Evolutionary conservation across 2,888 invertebrate species (phyloP).

Genomic region (Mythimna lalbum): DNA sequence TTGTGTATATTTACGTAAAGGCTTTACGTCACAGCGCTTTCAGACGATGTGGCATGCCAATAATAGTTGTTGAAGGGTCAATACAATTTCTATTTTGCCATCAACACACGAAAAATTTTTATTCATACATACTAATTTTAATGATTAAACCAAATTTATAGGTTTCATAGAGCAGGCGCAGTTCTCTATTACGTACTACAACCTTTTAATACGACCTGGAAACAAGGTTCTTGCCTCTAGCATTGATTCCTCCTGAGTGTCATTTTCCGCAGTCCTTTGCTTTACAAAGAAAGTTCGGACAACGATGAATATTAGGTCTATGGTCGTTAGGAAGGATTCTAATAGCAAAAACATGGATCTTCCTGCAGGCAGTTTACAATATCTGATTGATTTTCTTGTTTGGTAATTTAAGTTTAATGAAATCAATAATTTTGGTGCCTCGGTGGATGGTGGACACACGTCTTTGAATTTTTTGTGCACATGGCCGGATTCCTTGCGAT

Average conservation of each 20-base stretch:
- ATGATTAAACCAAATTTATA: constrained; percentile 1
- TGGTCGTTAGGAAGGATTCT: not conserved
- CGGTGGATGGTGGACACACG: too few relatives aligned
- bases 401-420: too few relatives aligned
- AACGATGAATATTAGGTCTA: not conserved
- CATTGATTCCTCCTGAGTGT: too few relatives aligned
- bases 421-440: too few relatives aligned
- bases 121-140: not conserved
- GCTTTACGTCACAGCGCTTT: constrained; percentile 61
- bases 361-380: too few relatives aligned
- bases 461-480: too few relatives aligned
- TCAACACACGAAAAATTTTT: not conserved
- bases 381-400: too few relatives aligned
- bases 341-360: not conserved
- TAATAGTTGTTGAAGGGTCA: constrained; percentile 20
- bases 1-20: constrained; percentile 65
- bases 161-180: not conserved
- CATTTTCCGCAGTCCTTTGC: not conserved
- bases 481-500: too few relatives aligned
- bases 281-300: not conserved
- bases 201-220: not conserved
- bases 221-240: not conserved
- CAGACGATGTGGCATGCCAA: constrained; percentile 30
- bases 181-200: not conserved
- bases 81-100: constrained; percentile 18